Evolutionary conservation across 2,113 vertebrate species (phyloP).

Genomic region (Phaethon lepturus): DNA sequence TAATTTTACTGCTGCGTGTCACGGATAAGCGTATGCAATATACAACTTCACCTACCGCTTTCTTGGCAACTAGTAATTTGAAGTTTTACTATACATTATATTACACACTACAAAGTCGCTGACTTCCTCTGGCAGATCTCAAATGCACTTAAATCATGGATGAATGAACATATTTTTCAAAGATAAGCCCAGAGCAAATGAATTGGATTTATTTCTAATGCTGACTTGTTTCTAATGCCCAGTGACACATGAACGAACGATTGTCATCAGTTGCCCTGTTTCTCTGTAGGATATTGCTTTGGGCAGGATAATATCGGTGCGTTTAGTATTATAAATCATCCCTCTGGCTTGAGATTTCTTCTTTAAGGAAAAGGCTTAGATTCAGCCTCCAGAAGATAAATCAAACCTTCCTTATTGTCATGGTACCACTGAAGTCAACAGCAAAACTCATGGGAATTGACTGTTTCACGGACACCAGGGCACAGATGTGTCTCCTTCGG

Average conservation of each 20-base stretch:
- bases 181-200: slow-evolving; percentile 62
- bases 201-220: slow-evolving; percentile 63
- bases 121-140: neutral
- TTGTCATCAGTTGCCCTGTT: slow-evolving; percentile 43
- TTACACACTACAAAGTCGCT: neutral
- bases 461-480: neutral
- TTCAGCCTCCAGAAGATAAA: neutral
- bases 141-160: slow-evolving; percentile 19
- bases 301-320: slow-evolving; percentile 23
- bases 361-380: neutral
- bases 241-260: slow-evolving; percentile 49
- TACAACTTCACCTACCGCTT: neutral
- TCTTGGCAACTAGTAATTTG: neutral
- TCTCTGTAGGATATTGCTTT: slow-evolving; percentile 15
- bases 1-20: neutral
- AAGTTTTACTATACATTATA: neutral
- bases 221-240: slow-evolving; percentile 46
- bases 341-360: neutral
- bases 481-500: rapidly evolving
- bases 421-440: neutral
- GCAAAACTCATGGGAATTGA: rapidly evolving
- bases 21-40: neutral
- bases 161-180: slow-evolving; percentile 32
- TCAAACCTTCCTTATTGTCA: neutral
- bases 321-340: slow-evolving; percentile 32